Evolutionary conservation across 2,888 invertebrate species (phyloP).

Genomic region (Lepidocyrtoides sp.): DNA sequence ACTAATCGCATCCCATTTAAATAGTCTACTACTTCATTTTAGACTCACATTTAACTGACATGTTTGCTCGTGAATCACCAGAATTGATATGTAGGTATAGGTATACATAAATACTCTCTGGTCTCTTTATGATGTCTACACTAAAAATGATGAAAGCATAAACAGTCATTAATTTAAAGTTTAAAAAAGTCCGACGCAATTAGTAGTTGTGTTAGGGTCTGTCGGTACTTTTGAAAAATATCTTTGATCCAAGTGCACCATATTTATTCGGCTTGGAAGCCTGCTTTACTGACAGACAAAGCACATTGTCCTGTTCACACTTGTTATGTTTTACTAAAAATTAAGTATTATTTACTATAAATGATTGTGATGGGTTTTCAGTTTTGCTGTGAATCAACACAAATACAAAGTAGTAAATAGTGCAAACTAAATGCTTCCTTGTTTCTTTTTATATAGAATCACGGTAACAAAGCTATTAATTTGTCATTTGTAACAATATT

Average conservation of each 20-base stretch:
- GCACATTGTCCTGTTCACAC: not conserved
- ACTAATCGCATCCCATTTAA: not conserved
- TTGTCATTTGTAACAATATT: too few species aligned
- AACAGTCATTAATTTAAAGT: not conserved
- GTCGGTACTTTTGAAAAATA: constrained; percentile 5
- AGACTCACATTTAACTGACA: not conserved
- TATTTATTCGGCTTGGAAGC: constrained; percentile 10
- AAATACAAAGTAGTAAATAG: too few species aligned
- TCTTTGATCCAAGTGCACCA: constrained; percentile 28
- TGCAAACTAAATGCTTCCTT: too few species aligned
- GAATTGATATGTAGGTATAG: constrained; percentile 17
- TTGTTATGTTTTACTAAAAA: too few species aligned
- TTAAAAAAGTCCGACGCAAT: not conserved
- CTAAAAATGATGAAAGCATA: not conserved
- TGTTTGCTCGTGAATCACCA: not conserved
- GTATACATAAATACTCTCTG: not conserved
- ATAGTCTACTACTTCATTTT: not conserved
- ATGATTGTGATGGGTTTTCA: too few species aligned
- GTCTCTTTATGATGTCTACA: not conserved
- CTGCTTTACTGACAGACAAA: constrained; percentile 41
- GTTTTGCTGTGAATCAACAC: too few species aligned
- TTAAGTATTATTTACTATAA: not conserved
- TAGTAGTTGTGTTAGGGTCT: not conserved
- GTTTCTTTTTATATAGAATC: too few species aligned
- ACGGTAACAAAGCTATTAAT: too few species aligned